A percentile compares a stretch with the other conserved stretches of the same genome.
Conservation (phyloP, 1,140 invertebrate species). For the Leptoteleia sp. region DNA sequence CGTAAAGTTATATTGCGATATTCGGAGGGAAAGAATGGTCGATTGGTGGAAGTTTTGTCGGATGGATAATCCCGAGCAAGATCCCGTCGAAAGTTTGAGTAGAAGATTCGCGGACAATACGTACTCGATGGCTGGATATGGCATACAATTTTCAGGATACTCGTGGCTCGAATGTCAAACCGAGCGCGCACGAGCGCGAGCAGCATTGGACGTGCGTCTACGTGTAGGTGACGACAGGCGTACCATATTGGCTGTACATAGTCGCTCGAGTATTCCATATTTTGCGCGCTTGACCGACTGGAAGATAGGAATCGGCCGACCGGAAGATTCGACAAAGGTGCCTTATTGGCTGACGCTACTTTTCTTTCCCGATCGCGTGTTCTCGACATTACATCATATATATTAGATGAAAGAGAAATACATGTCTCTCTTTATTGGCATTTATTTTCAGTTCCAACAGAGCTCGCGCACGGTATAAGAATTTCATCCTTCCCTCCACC, state of each 20-base stretch:
- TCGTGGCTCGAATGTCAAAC: constrained; percentile 70
- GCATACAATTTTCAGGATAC: constrained; percentile 60
- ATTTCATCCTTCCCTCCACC: constrained; percentile 25
- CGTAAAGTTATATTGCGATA: constrained; percentile 11
- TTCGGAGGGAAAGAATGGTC: constrained; percentile 3
- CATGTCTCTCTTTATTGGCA: constrained; percentile 57
- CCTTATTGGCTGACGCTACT: constrained; percentile 73
- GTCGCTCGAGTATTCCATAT: constrained; percentile 75
- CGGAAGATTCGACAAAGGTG: constrained; percentile 76
- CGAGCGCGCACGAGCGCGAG: constrained; percentile 30
- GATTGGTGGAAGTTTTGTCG: constrained; percentile 21
- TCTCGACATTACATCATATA: constrained; percentile 53
- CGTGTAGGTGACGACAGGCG: constrained; percentile 51
- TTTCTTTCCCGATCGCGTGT: constrained; percentile 61
- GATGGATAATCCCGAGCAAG: constrained; percentile 32
- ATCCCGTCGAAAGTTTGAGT: constrained; percentile 34
- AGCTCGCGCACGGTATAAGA: constrained; percentile 23
- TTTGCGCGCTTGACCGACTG: constrained; percentile 73
- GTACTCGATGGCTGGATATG: constrained; percentile 50
- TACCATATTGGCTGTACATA: constrained; percentile 68
- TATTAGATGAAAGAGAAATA: constrained; percentile 47
- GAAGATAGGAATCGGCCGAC: constrained; percentile 71
- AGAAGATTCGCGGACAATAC: constrained; percentile 61
- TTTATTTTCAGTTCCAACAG: constrained; percentile 43
- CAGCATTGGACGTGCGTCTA: constrained; percentile 31